Evolutionary conservation across 2,888 invertebrate species (phyloP).

Genomic region (Leptopilina syphax): DNA sequence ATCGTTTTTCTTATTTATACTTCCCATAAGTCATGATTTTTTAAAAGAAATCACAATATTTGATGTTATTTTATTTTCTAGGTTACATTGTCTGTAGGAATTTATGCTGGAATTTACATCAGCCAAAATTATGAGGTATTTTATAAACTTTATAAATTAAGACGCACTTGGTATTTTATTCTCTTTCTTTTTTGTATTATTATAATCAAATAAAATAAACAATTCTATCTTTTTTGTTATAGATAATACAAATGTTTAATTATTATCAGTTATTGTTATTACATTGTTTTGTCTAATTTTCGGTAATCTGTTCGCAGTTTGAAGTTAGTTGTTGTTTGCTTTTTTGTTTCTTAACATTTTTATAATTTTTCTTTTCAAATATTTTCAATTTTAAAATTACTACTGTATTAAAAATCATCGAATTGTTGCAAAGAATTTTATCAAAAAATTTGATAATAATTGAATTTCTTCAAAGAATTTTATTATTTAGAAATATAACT

Average conservation of each 20-base stretch:
- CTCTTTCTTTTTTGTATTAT: constrained; percentile 9
- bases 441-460: too few species aligned
- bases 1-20: constrained; percentile 29
- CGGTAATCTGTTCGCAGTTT: too few species aligned
- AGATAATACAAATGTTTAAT: constrained; percentile 39
- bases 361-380: too few species aligned
- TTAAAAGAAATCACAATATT: constrained; percentile 36
- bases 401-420: too few species aligned
- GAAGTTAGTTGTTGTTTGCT: too few species aligned
- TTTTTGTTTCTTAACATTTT: background rate
- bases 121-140: constrained; percentile 86
- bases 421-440: too few species aligned
- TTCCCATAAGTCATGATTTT: too few species aligned
- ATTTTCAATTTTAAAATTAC: too few species aligned
- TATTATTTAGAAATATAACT: too few species aligned
- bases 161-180: background rate
- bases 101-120: constrained; percentile 86
- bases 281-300: background rate
- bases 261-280: background rate
- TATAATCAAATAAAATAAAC: too few species aligned
- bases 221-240: background rate
- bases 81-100: constrained; percentile 83
- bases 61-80: constrained; percentile 75
- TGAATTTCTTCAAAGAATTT: too few species aligned
- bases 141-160: background rate